Conservation (phyloP, 2,797 vertebrate genomes). For the Lacerta bilineata region DNA sequence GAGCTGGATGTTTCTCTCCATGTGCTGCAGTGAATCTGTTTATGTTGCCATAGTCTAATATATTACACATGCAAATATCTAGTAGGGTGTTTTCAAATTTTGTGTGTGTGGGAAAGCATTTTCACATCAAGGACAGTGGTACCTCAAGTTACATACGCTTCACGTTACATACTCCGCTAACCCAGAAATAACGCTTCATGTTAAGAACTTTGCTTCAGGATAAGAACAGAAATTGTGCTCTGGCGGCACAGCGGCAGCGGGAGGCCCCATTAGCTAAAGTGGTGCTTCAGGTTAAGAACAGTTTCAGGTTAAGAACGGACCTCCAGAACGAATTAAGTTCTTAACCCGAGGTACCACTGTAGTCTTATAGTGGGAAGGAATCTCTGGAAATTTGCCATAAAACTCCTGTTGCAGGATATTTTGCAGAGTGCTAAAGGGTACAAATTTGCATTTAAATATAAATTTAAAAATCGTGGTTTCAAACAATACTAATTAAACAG, state of each 20-base stretch:
- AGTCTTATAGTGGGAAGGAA: not conserved
- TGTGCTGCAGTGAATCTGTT: not conserved
- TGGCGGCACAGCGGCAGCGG: too few relatives aligned
- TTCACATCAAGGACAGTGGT: not conserved
- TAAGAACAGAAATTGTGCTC: too few relatives aligned
- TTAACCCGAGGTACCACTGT: not conserved
- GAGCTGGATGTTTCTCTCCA: slow-evolving; percentile 27
- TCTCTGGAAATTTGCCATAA: slow-evolving; percentile 12
- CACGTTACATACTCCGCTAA: too few relatives aligned
- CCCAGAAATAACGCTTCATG: too few relatives aligned
- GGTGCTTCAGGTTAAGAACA: too few relatives aligned
- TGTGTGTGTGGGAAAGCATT: not conserved
- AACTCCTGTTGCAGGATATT: not conserved
- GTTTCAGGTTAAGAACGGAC: too few relatives aligned
- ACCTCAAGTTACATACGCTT: too few relatives aligned
- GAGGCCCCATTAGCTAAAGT: too few relatives aligned
- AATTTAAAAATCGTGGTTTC: too few relatives aligned
- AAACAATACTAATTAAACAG: not conserved
- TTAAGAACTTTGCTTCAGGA: too few relatives aligned
- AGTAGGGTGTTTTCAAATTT: not conserved
- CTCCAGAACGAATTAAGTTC: too few relatives aligned
- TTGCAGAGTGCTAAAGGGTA: not conserved
- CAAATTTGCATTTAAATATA: too few relatives aligned
- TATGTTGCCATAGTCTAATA: not conserved
- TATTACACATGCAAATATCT: not conserved